phyloP scores from a whole-genome alignment of 2,888 invertebrate species.

The Pammene fasciana region DNA sequence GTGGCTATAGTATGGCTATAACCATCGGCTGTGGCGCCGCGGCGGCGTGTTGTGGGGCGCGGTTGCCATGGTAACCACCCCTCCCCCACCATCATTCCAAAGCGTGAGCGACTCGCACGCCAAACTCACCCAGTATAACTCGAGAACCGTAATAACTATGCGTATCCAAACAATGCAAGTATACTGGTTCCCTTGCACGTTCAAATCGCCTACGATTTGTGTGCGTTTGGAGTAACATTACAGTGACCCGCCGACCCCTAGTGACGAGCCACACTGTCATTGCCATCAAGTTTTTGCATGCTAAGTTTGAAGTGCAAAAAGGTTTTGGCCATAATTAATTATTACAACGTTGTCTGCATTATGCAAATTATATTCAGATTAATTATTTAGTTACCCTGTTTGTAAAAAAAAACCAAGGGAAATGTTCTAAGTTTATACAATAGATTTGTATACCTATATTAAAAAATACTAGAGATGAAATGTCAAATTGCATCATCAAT shows the following conservation, averaged over 20 bases:
- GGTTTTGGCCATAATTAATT: conserved; percentile 9
- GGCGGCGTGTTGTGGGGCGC: conserved; percentile 80
- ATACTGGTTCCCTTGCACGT: not conserved
- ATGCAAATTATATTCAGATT: not conserved
- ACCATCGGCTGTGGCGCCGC: conserved; percentile 69
- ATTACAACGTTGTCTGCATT: conserved; percentile 4
- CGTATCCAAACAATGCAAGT: not conserved
- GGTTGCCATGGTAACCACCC: conserved; percentile 69
- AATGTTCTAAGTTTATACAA: too few species aligned
- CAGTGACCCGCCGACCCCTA: conserved; percentile 78
- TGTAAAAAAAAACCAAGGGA: too few species aligned
- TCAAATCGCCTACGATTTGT: not conserved
- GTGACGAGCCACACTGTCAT: conserved; percentile 74
- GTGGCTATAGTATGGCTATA: conserved; percentile 29
- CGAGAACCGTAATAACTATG: not conserved
- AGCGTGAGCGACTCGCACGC: not conserved
- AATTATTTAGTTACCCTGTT: not conserved
- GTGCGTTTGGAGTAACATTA: not conserved
- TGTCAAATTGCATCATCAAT: too few species aligned
- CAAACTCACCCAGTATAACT: not conserved
- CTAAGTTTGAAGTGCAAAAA: conserved; percentile 13
- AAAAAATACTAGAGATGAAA: too few species aligned
- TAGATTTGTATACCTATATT: too few species aligned
- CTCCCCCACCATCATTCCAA: conserved; percentile 48
- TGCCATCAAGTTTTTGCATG: conserved; percentile 45